Conservation (phyloP, 2,797 vertebrate species). For the Microchirus variegatus region DNA sequence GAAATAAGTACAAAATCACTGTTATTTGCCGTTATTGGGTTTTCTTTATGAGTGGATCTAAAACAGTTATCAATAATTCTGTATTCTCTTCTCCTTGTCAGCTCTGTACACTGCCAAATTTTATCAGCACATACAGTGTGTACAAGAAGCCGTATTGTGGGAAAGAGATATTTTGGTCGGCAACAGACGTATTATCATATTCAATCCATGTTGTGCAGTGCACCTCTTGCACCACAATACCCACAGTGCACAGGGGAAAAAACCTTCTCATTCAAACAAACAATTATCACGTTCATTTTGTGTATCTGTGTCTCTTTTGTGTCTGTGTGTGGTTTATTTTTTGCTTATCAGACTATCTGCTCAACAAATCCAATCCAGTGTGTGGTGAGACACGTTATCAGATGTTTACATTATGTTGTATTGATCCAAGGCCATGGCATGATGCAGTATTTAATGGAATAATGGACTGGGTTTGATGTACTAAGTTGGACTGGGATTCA, state of each 20-base stretch:
- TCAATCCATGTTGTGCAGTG: slow-evolving; percentile 48
- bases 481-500: slow-evolving; percentile 32
- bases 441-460: slow-evolving; percentile 68
- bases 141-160: slow-evolving; percentile 44
- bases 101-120: slow-evolving; percentile 34
- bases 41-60: slow-evolving; percentile 10
- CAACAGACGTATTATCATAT: slow-evolving; percentile 63
- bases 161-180: slow-evolving; percentile 65
- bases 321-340: slow-evolving; percentile 32
- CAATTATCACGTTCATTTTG: slow-evolving; percentile 42
- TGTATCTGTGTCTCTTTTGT: background rate
- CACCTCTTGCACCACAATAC: slow-evolving; percentile 44
- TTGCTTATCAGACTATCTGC: slow-evolving; percentile 37
- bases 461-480: slow-evolving; percentile 58
- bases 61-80: slow-evolving; percentile 13
- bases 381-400: slow-evolving; percentile 46
- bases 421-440: slow-evolving; percentile 60
- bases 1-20: background rate
- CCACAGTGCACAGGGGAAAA: slow-evolving; percentile 38
- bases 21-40: background rate
- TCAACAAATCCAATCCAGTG: slow-evolving; percentile 39
- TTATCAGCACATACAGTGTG: slow-evolving; percentile 21
- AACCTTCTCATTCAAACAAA: slow-evolving; percentile 50
- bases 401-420: slow-evolving; percentile 59
- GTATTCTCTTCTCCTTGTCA: slow-evolving; percentile 22